Evolutionary conservation across 2,113 vertebrate species (phyloP), one percentile per base, ranked within the genome.

Genomic region (Catagonus wagneri): DNA sequence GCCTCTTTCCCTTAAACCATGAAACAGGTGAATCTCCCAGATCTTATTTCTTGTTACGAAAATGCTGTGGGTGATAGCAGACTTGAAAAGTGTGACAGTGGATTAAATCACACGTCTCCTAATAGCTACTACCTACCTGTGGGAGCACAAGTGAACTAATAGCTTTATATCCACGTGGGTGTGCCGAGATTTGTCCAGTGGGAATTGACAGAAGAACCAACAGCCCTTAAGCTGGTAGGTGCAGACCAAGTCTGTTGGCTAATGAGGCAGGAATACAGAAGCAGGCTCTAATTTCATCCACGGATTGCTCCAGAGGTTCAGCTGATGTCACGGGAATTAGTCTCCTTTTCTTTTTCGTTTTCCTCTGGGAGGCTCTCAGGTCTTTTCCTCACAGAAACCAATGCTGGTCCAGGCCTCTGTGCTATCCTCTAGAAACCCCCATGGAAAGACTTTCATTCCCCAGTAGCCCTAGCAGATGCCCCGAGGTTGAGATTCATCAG

Each of bases 71-170:
- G 76, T 96, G 56, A 20, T 61, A 23, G 81, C 36, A 93, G 44
- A 87, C 68, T 56, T 90, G 65, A 86, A 83, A 97, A 83, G 32
- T 74, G 29, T 72, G 23, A 29, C 23, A 52, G 34, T 83, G 52
- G 36, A 44, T 89, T 68, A 92, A 92, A 44, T 23, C 52, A 66
- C 66, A 25, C 75, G 39, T 4, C 27, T 80, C 75, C 83, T 92
- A 81, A 39, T 66, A 68, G 36, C 34, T 80, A 25, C 36, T 63
- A 25, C n/a, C 86, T 23, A 39, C 34, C 44, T 27, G 8, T 20
- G 9, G 58, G 71, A 63, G n/a, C 83, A 66, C 39, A 78, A 65
- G 25, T 71, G 27, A 86, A 72, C 12, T n/a, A 79, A 60, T 81
- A 66, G 34, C 29, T 90, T 93, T 22, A 32, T 76, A 71, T 17